These are phyloP conservation scores for Lutraria lutraria DNA, from an alignment of 2,888 invertebrate genomes.

Conservation along the genomic window DNA sequence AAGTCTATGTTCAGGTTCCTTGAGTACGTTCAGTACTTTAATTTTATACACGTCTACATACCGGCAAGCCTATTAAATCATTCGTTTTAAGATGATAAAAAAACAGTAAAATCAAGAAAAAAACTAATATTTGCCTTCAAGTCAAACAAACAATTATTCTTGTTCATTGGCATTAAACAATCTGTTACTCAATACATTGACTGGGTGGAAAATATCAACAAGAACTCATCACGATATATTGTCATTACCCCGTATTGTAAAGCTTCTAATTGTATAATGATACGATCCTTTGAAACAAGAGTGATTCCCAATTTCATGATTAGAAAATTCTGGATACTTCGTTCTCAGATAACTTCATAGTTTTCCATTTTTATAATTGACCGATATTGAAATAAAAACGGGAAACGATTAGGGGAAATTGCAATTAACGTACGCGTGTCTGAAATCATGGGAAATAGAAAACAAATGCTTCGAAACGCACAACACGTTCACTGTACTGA, in stretches of 20 bases:
- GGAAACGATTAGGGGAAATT: constrained; percentile 61
- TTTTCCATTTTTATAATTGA: constrained; percentile 64
- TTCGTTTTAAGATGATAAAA: no score
- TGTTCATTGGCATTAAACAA: background rate
- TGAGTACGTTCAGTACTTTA: no score
- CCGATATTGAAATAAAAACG: constrained; percentile 63
- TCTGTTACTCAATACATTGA: constrained; percentile 16
- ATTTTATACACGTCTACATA: no score
- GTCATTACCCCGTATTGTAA: constrained; percentile 7
- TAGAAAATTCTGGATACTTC: constrained; percentile 41
- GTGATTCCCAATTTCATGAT: constrained; percentile 48
- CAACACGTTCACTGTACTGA: constrained; percentile 25
- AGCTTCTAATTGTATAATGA: constrained; percentile 36
- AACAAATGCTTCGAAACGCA: constrained; percentile 60
- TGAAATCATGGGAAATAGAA: constrained; percentile 61
- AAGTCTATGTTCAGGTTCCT: no score
- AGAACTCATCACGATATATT: constrained; percentile 11
- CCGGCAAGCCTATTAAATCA: no score
- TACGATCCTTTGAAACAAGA: constrained; percentile 43
- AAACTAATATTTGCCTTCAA: no score
- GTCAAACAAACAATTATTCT: no score
- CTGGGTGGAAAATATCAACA: background rate
- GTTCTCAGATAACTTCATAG: constrained; percentile 31
- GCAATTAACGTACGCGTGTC: constrained; percentile 65
- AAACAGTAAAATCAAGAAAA: no score